Base-by-base conservation (phyloP, 92 coral and sea anemone genomes). In the Ricordea florida region DNA sequence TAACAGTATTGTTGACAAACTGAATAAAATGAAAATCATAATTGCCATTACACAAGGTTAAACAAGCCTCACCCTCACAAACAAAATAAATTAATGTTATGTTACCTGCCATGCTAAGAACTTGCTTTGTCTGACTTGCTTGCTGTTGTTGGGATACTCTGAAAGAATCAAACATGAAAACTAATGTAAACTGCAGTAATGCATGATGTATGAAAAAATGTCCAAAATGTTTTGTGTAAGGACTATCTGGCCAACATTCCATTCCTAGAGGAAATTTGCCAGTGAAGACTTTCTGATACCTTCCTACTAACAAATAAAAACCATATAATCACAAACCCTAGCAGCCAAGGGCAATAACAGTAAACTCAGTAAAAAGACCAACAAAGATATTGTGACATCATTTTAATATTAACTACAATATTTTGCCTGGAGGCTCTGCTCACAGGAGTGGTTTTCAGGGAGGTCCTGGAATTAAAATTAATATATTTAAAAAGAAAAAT, bases 21-120 rank as follows among this genome's bases (percentile, higher is more conserved):
- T 7, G 40, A 55, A 14, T 29, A 25, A 29, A 4, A 55, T 29
- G 40, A 55, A 13, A 11, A 55, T 10, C 60, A 26, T 20, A 52
- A 52, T 26, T 26, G 60, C 60, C 33, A 55, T 55, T 29, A 28
- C 23, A 55, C 29, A n/a, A 28, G 33, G 29, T 4, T 0, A 29
- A 17, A n/a, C 17, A 11, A 26, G 35, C 27, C 27, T 20, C 22
- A 49, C 27, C 10, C 27, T 11, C 59, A 28, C 29, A 29, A 30
- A 29, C 3, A 14, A 13, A n/a, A 28, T 55, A 28, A 11, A 28
- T 55, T 13, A 11, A 11, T 11, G 13, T 5, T 22, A 48, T 64
- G 43, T 25, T 44, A 66, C 60, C 74, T 66, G 58, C 74, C 74
- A 48, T 66, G 74, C 74, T 23, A 66, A 66, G 59, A 66, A 66